These are phyloP conservation scores for Ciconia boyciana DNA, from an alignment of 2,113 vertebrate species.

Conservation along the genomic window DNA sequence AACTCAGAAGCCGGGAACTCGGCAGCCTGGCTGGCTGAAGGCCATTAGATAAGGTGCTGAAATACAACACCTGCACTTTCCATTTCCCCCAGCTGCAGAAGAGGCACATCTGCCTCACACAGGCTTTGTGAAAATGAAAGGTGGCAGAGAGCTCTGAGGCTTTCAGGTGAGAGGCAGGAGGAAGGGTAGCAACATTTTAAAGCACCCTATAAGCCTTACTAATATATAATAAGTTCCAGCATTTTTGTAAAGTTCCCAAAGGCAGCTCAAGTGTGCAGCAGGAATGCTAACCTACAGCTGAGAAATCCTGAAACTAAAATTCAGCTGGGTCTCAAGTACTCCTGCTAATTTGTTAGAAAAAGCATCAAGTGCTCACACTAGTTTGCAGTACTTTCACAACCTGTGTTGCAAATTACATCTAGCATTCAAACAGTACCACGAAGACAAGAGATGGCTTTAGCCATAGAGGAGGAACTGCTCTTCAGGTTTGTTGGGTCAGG, in stretches of 20 bases:
- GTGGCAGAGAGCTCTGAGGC: neutral
- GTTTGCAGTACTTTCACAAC: neutral
- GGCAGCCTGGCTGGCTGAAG: neutral
- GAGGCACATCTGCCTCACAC: neutral
- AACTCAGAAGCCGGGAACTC: neutral
- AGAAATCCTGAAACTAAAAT: neutral
- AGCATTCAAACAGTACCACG: neutral
- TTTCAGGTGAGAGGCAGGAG: neutral
- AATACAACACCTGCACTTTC: constrained; percentile 12
- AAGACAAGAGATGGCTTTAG: neutral
- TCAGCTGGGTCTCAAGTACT: neutral
- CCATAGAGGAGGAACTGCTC: neutral
- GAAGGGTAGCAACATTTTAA: neutral
- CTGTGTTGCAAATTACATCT: neutral
- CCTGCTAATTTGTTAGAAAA: neutral
- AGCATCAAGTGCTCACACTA: neutral
- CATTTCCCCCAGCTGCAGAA: neutral
- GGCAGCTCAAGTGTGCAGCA: neutral
- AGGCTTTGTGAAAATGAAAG: neutral
- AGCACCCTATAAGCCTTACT: neutral
- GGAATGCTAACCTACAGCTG: neutral
- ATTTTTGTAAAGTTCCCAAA: neutral
- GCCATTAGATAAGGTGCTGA: constrained; percentile 10
- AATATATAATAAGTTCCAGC: neutral
- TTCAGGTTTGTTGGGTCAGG: neutral